Percentiles rank a stretch among this genome's conserved stretches.
Conservation (phyloP, 2,888 invertebrate species). For the Meloe dianella region DNA sequence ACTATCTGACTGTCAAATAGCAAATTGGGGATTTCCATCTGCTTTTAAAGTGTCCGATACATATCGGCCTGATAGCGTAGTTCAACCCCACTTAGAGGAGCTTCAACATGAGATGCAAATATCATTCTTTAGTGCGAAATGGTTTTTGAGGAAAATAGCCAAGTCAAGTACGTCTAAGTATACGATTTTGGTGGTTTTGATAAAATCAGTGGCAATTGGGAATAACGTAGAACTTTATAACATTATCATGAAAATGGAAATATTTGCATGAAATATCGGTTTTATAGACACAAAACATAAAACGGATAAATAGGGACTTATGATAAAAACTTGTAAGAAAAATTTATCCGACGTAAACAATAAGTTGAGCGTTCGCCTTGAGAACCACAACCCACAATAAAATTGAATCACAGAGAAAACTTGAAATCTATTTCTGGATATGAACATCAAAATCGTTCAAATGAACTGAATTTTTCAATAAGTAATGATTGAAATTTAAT, state of each 20-base stretch:
- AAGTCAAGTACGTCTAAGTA: background rate
- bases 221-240: background rate
- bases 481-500: background rate
- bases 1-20: too few relatives aligned
- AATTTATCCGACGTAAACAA: background rate
- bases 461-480: background rate
- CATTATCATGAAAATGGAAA: background rate
- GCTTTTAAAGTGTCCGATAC: too few relatives aligned
- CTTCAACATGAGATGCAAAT: too few relatives aligned
- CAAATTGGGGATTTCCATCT: too few relatives aligned
- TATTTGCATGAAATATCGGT: background rate
- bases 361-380: background rate
- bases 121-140: too few relatives aligned
- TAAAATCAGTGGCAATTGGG: background rate
- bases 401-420: background rate
- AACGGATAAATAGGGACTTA: background rate
- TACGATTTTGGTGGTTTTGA: background rate
- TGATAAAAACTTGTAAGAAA: background rate
- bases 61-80: too few relatives aligned
- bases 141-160: too few relatives aligned
- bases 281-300: background rate
- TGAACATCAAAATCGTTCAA: background rate
- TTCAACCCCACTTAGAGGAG: too few relatives aligned
- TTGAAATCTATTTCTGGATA: background rate
- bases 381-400: background rate